phyloP scores from a whole-genome alignment of 2,113 vertebrate species.

The Ptilorrhoa leucosticta region DNA sequence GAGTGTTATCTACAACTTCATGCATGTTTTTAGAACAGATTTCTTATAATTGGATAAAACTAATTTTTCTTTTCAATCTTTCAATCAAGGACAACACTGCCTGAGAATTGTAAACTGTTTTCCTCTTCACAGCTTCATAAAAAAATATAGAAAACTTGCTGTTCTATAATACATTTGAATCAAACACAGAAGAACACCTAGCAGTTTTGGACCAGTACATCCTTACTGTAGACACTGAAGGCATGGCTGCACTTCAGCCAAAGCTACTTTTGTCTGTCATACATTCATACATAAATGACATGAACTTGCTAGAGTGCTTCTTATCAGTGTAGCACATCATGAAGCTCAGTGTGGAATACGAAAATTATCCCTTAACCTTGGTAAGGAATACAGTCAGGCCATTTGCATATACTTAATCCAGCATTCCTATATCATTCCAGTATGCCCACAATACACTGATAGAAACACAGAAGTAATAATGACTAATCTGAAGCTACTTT shows the following conservation, averaged over 20 bases:
- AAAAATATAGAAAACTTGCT: neutral
- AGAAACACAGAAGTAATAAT: neutral
- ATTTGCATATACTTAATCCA: neutral
- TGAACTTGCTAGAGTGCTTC: neutral
- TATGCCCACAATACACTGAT: neutral
- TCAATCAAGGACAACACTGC: neutral
- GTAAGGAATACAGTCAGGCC: neutral
- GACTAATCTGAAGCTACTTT: neutral
- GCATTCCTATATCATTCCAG: neutral
- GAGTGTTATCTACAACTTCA: neutral
- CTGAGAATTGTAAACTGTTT: neutral
- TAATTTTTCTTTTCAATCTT: neutral
- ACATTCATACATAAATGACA: neutral
- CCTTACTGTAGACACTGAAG: neutral
- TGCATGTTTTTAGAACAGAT: neutral
- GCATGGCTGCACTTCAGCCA: neutral
- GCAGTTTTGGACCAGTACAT: neutral
- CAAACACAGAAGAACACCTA: neutral
- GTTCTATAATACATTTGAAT: neutral
- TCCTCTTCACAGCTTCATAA: neutral
- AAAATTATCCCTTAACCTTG: neutral
- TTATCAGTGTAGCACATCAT: neutral
- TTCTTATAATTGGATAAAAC: neutral
- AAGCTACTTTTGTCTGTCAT: fast-evolving
- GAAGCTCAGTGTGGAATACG: neutral